These are phyloP conservation scores for Trichechus manatus DNA, from an alignment of 2,113 vertebrate genomes.

Conservation along the genomic window DNA sequence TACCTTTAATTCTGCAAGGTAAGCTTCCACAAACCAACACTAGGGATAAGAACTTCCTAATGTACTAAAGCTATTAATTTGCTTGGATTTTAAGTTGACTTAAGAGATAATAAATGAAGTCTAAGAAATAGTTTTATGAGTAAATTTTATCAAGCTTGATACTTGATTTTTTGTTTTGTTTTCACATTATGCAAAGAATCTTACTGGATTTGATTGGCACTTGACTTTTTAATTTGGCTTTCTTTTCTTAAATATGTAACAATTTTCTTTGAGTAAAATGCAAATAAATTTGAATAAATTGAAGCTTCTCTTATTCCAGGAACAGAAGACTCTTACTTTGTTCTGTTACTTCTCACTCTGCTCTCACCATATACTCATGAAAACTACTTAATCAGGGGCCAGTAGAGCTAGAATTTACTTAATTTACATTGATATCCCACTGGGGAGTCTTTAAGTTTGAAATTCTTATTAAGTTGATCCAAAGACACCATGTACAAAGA, in stretches of 20 bases:
- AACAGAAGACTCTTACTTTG: constrained; percentile 55
- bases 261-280: constrained; percentile 54
- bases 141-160: constrained; percentile 13
- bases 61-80: constrained; percentile 49
- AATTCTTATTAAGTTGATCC: constrained; percentile 6
- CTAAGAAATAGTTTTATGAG: neutral
- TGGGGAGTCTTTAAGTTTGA: neutral
- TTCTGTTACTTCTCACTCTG: constrained; percentile 34
- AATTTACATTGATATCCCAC: neutral
- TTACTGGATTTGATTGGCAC: constrained; percentile 2
- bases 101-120: constrained; percentile 24
- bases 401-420: constrained; percentile 28
- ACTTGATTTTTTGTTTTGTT: constrained; percentile 44
- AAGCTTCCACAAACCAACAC: neutral
- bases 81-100: constrained; percentile 57
- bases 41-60: constrained; percentile 16
- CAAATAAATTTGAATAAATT: constrained; percentile 63
- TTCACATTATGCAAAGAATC: constrained; percentile 6
- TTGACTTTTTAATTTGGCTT: constrained; percentile 58
- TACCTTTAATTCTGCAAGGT: neutral
- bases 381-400: neutral
- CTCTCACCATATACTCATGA: neutral
- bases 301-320: constrained; percentile 62
- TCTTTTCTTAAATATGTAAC: neutral
- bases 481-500: neutral